phyloP scores from a whole-genome alignment of 2,113 vertebrate species.

The Drymodes brunneopygia region DNA sequence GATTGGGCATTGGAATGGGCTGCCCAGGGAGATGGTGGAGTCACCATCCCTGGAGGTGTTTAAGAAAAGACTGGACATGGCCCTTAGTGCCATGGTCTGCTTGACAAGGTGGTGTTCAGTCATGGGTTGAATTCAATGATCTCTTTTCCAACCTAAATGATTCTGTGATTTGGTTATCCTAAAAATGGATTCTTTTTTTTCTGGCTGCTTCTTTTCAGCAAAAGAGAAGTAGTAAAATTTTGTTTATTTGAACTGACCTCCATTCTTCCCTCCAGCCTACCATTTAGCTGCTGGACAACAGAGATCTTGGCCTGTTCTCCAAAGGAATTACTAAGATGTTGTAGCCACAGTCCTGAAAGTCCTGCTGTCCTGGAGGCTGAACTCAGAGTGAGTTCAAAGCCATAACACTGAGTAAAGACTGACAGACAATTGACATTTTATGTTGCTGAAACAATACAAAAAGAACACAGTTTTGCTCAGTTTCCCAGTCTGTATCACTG shows the following conservation, averaged over 20 bases:
- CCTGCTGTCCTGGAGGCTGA: not conserved
- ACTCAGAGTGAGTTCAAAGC: not conserved
- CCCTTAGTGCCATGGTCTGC: too few relatives aligned
- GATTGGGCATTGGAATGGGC: not conserved
- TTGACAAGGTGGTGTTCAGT: not conserved
- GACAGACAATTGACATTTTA: not conserved
- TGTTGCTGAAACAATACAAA: not conserved
- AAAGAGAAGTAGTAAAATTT: not conserved
- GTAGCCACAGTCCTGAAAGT: not conserved
- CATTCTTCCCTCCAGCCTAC: not conserved
- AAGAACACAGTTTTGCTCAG: not conserved
- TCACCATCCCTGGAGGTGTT: not conserved
- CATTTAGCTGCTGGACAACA: not conserved
- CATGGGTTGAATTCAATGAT: accelerated
- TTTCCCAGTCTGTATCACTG: not conserved
- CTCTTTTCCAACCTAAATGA: not conserved
- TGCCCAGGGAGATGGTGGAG: not conserved
- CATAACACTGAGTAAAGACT: not conserved
- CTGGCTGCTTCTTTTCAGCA: not conserved
- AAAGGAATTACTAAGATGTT: not conserved
- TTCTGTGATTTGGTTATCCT: not conserved
- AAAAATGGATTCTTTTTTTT: not conserved
- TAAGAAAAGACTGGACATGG: not conserved
- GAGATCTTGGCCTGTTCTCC: not conserved
- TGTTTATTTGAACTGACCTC: not conserved